phyloP scores from a whole-genome alignment of 2,888 invertebrate species.

The Drosophila affinis region DNA sequence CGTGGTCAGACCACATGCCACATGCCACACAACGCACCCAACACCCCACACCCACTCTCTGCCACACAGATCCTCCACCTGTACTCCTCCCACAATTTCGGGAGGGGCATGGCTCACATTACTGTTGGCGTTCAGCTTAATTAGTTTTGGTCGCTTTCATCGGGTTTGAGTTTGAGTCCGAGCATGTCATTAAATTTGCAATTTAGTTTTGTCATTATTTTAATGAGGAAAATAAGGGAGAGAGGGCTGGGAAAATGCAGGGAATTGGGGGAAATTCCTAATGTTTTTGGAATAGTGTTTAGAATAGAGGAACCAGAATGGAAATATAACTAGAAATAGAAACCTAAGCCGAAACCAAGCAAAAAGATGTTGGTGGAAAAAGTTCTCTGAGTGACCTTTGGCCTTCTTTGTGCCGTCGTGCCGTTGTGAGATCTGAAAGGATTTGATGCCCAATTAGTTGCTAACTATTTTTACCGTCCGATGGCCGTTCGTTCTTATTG shows the following conservation, averaged over 20 bases:
- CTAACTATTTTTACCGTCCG: constrained; percentile 16
- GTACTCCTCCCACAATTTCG: constrained; percentile 9
- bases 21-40: constrained; percentile 12
- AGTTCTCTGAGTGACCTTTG: constrained; percentile 7
- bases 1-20: constrained; percentile 39
- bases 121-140: constrained; percentile 36
- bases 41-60: background rate
- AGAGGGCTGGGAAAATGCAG: background rate
- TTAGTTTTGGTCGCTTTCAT: constrained; percentile 44
- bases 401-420: background rate
- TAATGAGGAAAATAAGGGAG: constrained; percentile 21
- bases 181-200: constrained; percentile 61
- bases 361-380: too few relatives aligned
- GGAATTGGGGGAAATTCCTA: background rate
- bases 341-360: background rate
- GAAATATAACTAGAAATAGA: background rate
- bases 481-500: constrained; percentile 12
- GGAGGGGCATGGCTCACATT: constrained; percentile 17
- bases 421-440: constrained; percentile 9
- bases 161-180: constrained; percentile 1
- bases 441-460: constrained; percentile 36
- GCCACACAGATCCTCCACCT: background rate
- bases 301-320: background rate
- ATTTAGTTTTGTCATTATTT: constrained; percentile 50
- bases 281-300: background rate